Conservation (phyloP, 2,797 vertebrate genomes). For the Hozukius guyotensis region DNA sequence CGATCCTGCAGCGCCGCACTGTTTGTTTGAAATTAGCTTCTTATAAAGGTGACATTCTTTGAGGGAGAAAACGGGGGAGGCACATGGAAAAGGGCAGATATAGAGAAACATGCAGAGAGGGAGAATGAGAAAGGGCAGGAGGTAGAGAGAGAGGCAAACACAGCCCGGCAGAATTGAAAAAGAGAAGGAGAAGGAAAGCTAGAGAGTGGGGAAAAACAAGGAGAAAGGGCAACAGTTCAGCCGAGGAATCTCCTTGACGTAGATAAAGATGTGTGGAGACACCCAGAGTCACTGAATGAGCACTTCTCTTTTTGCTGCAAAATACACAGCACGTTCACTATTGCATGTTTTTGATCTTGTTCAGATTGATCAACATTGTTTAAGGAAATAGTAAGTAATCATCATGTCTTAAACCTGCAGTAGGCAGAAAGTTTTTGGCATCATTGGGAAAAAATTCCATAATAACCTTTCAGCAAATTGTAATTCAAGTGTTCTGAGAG, state of each 20-base stretch:
- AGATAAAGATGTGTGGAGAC: background rate
- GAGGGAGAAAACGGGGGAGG: conserved; percentile 4
- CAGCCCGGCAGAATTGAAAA: background rate
- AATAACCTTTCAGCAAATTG: no score
- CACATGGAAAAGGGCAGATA: conserved; percentile 6
- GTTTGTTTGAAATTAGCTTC: conserved; percentile 12
- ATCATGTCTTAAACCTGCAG: background rate
- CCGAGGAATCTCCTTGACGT: background rate
- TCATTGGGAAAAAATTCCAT: no score
- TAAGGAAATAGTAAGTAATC: background rate
- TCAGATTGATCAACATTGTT: background rate
- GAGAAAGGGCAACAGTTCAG: background rate
- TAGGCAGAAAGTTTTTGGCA: no score
- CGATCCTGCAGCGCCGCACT: background rate
- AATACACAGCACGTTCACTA: background rate
- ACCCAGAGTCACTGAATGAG: background rate
- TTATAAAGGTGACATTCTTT: conserved; percentile 36
- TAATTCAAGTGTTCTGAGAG: no score
- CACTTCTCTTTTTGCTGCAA: background rate
- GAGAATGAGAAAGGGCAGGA: background rate
- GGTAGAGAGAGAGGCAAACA: background rate
- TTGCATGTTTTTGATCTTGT: background rate
- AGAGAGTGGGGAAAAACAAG: background rate
- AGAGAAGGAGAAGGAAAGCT: background rate
- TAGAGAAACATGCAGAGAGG: background rate